Base-by-base conservation (phyloP, 2,888 invertebrate genomes). In the Chrysina gloriosa region DNA sequence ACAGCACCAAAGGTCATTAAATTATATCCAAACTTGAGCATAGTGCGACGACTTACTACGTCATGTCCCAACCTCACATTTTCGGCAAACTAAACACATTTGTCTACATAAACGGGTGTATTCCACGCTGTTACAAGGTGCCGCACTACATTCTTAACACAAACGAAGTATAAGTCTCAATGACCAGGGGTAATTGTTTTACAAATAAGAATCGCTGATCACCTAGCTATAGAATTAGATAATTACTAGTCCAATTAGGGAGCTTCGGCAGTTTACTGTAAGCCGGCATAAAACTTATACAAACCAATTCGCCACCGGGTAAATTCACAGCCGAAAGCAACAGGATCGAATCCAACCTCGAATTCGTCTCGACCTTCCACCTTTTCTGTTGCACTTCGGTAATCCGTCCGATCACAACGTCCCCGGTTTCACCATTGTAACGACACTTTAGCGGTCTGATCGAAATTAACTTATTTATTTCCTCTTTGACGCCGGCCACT, bases 301-400 rank as follows among this genome's bases (percentile, higher is more conserved):
- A 81, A 85, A 94, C 94, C 87, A 98, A 84, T 86, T 98, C 98
- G 64, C 95, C 95, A 25, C 98, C 98, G n/a, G 98, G 98, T 70
- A 99, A 86, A 85, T 98, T 98, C 0, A 99, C 97, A 29, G 97
- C 94, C 0, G 97, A 95, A 14, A 99, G 84, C 69, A 94, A 87
- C 7, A 99, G 86, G 45, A 94, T 87, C 0, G 97, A 94, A 83
- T 97, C 96, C 78, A 93, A 84, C 64, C 96, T 90, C 0, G 96
- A 92, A 83, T 97, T 97, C 0, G 95, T 96, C 77, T 98, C 95
- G 1, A 98, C 94, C 82, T 95, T 96, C 98, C 98, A 98, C 68
- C 96, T 87, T 77, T 92, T 92, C 77, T 96, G 95, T 78, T 96
- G 96, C 0, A 99, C 96, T 82, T 98, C 97, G 0, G 93, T 89